Evolutionary conservation across 2,888 invertebrate species (phyloP).

Genomic region (Temnothorax ravouxi): DNA sequence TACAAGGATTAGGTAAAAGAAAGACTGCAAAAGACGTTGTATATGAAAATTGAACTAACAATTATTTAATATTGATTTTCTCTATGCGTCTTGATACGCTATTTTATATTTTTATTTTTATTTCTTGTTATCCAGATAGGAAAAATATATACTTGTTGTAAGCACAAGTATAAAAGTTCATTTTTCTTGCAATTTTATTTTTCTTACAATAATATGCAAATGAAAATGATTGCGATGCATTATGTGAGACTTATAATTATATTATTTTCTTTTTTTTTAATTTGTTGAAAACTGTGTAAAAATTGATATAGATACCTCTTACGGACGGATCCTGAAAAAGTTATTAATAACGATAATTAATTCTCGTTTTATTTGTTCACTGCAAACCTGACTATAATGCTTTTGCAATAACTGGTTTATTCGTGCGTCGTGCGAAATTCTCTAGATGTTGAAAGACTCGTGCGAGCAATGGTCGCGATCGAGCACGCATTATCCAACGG

Average conservation of each 20-base stretch:
- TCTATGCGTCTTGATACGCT: too few relatives aligned
- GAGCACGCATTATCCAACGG: constrained; percentile 36
- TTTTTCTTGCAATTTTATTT: neutral
- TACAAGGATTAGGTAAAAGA: neutral
- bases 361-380: neutral
- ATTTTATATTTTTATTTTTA: neutral
- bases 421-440: constrained; percentile 11
- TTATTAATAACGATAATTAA: neutral
- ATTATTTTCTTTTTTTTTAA: neutral
- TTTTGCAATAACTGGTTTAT: constrained; percentile 32
- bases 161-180: neutral
- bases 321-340: neutral
- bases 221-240: neutral
- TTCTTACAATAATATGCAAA: neutral
- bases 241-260: neutral
- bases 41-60: neutral
- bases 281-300: neutral
- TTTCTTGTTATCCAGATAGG: neutral
- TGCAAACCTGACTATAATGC: neutral
- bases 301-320: neutral
- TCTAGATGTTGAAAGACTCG: constrained; percentile 4
- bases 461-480: constrained; percentile 16
- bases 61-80: too few relatives aligned
- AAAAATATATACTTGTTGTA: neutral
- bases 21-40: neutral